Conservation (phyloP, 2,888 invertebrate genomes). For the Apamea epomidion region DNA sequence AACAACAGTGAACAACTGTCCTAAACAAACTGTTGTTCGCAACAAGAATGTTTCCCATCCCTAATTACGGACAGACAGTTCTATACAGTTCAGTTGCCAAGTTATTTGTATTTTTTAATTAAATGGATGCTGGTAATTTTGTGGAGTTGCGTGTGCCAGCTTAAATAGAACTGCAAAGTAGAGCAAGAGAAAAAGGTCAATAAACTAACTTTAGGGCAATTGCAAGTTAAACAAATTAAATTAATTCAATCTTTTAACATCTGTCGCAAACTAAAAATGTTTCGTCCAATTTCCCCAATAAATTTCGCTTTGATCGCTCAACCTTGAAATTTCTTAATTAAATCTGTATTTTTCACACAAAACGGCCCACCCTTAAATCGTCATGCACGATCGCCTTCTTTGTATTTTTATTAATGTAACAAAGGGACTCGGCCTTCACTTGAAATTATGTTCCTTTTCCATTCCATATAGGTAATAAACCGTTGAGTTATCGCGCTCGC, state of each 20-base stretch:
- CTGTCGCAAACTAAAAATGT: conserved; percentile 22
- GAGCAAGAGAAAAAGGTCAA: not conserved
- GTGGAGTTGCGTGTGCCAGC: conserved; percentile 8
- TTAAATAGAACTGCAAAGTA: conserved; percentile 18
- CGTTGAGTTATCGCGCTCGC: conserved; percentile 65
- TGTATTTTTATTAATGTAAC: conserved; percentile 49
- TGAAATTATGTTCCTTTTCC: conserved; percentile 49
- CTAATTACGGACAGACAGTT: conserved; percentile 59
- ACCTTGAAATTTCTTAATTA: conserved; percentile 57
- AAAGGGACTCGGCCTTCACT: conserved; percentile 55
- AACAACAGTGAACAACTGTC: conserved; percentile 57
- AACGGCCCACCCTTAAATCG: conserved; percentile 52
- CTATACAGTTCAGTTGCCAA: conserved; percentile 42
- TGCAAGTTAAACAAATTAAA: not conserved
- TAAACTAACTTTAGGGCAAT: too few species aligned
- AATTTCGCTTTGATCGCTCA: conserved; percentile 54
- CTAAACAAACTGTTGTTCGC: conserved; percentile 66
- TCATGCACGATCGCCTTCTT: conserved; percentile 54
- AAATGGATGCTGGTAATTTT: conserved; percentile 42
- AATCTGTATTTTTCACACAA: conserved; percentile 56
- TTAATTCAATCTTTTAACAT: not conserved
- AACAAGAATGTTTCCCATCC: conserved; percentile 54
- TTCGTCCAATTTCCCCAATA: conserved; percentile 33
- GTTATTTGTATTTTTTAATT: conserved; percentile 57
- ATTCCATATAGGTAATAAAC: conserved; percentile 49